Evolutionary conservation across 2,888 invertebrate species (phyloP), one percentile per base, ranked within the genome.

Genomic region (Lordiphosa fenestrarum): DNA sequence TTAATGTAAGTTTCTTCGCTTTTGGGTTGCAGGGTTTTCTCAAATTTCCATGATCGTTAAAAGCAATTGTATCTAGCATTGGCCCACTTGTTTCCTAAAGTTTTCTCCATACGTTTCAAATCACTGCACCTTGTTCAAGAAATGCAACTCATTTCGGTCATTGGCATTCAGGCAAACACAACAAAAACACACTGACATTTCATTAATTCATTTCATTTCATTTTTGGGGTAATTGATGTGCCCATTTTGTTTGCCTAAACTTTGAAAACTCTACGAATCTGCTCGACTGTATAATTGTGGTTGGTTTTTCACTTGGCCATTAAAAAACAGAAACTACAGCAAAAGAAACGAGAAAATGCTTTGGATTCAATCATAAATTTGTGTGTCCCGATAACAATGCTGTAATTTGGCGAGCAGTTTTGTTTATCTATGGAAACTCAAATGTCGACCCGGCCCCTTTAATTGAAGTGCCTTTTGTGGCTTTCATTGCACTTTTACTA

Each of bases 331-430:
- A 23, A 23, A 23, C 23, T 23, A 6, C 23, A 25, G 6, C 6
- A 30, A 46, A 7, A 25, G 25, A 25, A 30, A 46, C 25, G 42
- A 23, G 50, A 30, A 50, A 40, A 50, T 39, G 38, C 59, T 59
- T 51, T 66, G 56, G 66, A 74, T 74, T 74, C 74, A 74, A 73
- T 73, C 73, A 73, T 73, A 73, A 74, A 73, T 73, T 73, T 70
- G 53, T 54, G 59, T 51, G 37, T 46, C 47, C 57, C 58, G 70
- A 72, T 72, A 74, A 74, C 74, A 74, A 74, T 74, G 76, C 71
- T 75, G 76, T 76, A 74, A 74, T 74, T 74, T 74, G 69, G 68
- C 66, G 48, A 59, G 42, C 70, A 53, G 23, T 69, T 76, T 76
- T 73, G 76, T 75, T 74, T 72, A 74, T 74, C 68, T 74, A 71